These are phyloP conservation scores for Noctuana brunneofusca DNA, from an alignment of 2,888 invertebrate species.

Conservation along the genomic window DNA sequence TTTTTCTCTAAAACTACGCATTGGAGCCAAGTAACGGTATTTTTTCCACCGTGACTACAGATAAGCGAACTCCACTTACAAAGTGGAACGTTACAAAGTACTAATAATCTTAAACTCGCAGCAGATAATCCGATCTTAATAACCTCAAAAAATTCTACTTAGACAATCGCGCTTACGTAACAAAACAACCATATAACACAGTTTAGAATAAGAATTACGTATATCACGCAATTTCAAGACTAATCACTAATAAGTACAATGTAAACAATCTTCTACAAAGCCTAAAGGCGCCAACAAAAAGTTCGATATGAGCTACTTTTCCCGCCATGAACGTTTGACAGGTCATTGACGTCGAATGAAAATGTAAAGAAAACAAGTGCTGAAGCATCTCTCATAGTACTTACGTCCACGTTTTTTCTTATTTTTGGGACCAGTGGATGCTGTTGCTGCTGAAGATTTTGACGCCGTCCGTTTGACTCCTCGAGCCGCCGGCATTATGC, in stretches of 20 bases:
- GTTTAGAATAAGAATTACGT: conserved; percentile 33
- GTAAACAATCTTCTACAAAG: conserved; percentile 39
- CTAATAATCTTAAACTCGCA: conserved; percentile 36
- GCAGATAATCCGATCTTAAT: conserved; percentile 41
- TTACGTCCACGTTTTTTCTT: conserved; percentile 80
- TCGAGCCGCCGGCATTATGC: conserved; percentile 79
- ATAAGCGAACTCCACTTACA: conserved; percentile 14
- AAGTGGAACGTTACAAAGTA: conserved; percentile 39
- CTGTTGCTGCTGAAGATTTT: conserved; percentile 63
- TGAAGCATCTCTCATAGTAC: conserved; percentile 50
- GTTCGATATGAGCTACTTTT: conserved; percentile 57
- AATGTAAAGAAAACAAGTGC: conserved; percentile 78
- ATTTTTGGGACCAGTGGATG: conserved; percentile 68
- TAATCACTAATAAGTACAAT: conserved; percentile 37
- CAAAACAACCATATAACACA: conserved; percentile 38
- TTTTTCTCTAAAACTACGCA: neutral
- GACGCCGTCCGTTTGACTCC: conserved; percentile 79
- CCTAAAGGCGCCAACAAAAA: conserved; percentile 44
- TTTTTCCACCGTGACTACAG: conserved; percentile 25
- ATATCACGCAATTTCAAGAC: conserved; percentile 34
- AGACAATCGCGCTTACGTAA: conserved; percentile 49
- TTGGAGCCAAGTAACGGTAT: conserved; percentile 26
- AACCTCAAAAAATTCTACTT: conserved; percentile 53
- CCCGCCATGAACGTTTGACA: conserved; percentile 80
- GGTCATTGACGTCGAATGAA: conserved; percentile 77